phyloP scores from a whole-genome alignment of 2,113 vertebrate genomes.

The Phycodurus eques region DNA sequence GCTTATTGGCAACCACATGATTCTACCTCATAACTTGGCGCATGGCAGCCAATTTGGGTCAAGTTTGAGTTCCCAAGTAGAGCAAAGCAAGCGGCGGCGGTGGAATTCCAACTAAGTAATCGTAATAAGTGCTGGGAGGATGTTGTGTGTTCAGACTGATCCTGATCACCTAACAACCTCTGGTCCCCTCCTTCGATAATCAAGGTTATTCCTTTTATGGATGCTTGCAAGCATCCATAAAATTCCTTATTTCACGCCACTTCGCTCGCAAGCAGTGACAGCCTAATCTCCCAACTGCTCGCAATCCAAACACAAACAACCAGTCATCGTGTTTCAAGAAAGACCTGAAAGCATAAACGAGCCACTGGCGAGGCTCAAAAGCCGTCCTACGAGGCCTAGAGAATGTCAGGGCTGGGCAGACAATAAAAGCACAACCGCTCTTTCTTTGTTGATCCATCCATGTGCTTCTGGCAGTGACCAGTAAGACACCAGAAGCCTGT shows the following conservation, averaged over 20 bases:
- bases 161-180: neutral
- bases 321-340: constrained; percentile 18
- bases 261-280: neutral
- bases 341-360: constrained; percentile 11
- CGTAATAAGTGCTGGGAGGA: neutral
- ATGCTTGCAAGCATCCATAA: neutral
- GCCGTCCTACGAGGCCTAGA: constrained; percentile 12
- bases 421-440: constrained; percentile 32
- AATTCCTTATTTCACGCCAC: neutral
- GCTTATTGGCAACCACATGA: too few relatives aligned
- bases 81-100: neutral
- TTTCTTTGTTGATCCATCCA: constrained; percentile 34
- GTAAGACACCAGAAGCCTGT: constrained; percentile 51
- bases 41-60: neutral
- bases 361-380: constrained; percentile 10
- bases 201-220: neutral
- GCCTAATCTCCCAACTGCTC: neutral
- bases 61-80: neutral
- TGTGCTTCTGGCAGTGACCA: constrained; percentile 47
- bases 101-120: neutral
- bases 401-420: constrained; percentile 15
- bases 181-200: neutral
- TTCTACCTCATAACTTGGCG: neutral
- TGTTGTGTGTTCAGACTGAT: neutral
- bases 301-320: neutral